Percentiles rank a stretch among this genome's conserved stretches.
phyloP scores from a whole-genome alignment of 2,888 invertebrate species.

The Stictocephala bisonia region DNA sequence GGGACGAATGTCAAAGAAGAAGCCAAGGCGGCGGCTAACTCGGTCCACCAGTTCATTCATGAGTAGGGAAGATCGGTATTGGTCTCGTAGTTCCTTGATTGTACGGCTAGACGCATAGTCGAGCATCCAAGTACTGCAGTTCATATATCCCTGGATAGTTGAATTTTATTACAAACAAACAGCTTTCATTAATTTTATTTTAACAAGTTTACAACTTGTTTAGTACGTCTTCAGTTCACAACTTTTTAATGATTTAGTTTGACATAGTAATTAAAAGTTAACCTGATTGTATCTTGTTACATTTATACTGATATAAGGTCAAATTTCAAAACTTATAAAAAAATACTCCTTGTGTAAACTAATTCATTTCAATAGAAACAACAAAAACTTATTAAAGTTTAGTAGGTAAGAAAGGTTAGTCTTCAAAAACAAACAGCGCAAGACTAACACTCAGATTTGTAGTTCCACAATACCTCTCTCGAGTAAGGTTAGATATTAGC shows the following conservation, averaged over 20 bases:
- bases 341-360: no score
- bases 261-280: background rate
- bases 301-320: no score
- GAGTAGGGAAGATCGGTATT: slow-evolving; percentile 6
- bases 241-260: background rate
- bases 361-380: no score
- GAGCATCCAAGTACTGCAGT: slow-evolving; percentile 37
- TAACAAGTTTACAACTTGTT: no score
- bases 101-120: slow-evolving; percentile 21
- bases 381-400: no score
- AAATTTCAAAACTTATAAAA: no score
- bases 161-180: background rate
- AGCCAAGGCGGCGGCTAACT: slow-evolving; percentile 29
- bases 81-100: background rate
- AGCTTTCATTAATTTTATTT: background rate
- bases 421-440: no score
- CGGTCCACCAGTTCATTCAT: slow-evolving; percentile 33
- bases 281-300: no score
- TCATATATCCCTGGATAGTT: slow-evolving; percentile 13
- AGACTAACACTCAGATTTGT: no score
- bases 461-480: no score
- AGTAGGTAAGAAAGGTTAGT: no score
- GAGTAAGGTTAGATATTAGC: no score
- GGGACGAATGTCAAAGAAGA: slow-evolving; percentile 21
- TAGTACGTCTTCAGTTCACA: background rate